Percentiles rank a stretch among this genome's conserved stretches.
Conservation (phyloP, 2,113 vertebrate species). For the Dromiciops gliroides region DNA sequence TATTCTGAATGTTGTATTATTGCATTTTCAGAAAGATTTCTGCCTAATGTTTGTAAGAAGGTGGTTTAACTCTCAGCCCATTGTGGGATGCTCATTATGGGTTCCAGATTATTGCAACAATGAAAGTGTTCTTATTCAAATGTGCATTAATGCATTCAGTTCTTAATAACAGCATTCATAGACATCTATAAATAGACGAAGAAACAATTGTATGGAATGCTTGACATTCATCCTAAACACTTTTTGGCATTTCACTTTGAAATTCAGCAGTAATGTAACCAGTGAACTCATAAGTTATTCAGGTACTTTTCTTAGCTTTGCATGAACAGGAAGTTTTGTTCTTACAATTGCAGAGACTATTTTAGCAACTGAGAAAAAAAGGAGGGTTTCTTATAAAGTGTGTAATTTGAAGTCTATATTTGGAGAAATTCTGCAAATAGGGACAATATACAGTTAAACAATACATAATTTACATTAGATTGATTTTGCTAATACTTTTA, state of each 20-base stretch:
- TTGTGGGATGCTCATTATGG: constrained; percentile 75
- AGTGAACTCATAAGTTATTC: constrained; percentile 35
- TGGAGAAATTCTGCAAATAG: constrained; percentile 37
- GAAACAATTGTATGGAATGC: constrained; percentile 76
- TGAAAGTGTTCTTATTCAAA: constrained; percentile 81
- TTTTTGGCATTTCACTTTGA: constrained; percentile 72
- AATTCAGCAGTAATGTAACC: constrained; percentile 54
- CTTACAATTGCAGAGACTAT: constrained; percentile 54
- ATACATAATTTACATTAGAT: constrained; percentile 67
- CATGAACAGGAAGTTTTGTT: constrained; percentile 11
- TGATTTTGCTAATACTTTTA: constrained; percentile 62
- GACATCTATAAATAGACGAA: constrained; percentile 80
- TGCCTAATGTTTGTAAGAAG: constrained; percentile 66
- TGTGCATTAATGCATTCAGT: constrained; percentile 74
- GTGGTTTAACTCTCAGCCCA: constrained; percentile 71
- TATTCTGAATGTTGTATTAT: constrained; percentile 48
- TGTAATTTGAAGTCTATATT: constrained; percentile 2
- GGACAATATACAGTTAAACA: constrained; percentile 57
- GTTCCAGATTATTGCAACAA: constrained; percentile 73
- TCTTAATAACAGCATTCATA: constrained; percentile 80
- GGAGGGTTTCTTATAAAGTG: constrained; percentile 5
- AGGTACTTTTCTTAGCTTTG: constrained; percentile 55
- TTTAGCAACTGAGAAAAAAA: constrained; percentile 66
- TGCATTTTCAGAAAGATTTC: constrained; percentile 74
- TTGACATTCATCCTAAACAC: constrained; percentile 76